Evolutionary conservation across 2,797 vertebrate genomes (phyloP).

Genomic region (Odontamblyopus lacepedii): DNA sequence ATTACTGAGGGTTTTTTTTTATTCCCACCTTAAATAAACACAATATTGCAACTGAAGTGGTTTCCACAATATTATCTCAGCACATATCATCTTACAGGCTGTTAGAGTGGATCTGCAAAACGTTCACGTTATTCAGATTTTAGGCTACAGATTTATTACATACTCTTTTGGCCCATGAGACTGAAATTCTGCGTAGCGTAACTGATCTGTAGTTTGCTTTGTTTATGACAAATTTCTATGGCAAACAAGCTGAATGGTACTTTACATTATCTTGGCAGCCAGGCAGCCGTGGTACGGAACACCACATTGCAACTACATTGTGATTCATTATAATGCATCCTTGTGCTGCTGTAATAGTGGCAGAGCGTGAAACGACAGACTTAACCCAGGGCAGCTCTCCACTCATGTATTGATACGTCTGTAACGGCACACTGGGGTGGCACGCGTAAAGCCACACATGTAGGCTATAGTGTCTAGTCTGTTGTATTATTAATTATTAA

Average conservation of each 20-base stretch:
- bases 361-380: background rate
- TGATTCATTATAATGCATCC: background rate
- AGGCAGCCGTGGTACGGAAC: background rate
- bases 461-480: no score
- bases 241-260: background rate
- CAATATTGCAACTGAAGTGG: background rate
- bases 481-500: no score
- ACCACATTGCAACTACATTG: background rate
- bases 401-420: background rate
- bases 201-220: background rate
- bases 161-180: no score
- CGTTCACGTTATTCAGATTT: no score
- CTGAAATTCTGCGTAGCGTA: background rate
- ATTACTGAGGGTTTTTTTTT: background rate
- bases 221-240: background rate
- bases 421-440: background rate
- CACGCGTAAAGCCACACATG: background rate
- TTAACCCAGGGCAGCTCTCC: background rate
- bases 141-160: no score
- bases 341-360: background rate
- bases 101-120: background rate
- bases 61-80: background rate
- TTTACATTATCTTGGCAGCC: background rate
- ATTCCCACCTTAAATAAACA: background rate
- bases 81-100: background rate